Evolutionary conservation across 1,140 invertebrate species (phyloP), one percentile per base, ranked within the genome.

Genomic region (Onthophagus taurus): DNA sequence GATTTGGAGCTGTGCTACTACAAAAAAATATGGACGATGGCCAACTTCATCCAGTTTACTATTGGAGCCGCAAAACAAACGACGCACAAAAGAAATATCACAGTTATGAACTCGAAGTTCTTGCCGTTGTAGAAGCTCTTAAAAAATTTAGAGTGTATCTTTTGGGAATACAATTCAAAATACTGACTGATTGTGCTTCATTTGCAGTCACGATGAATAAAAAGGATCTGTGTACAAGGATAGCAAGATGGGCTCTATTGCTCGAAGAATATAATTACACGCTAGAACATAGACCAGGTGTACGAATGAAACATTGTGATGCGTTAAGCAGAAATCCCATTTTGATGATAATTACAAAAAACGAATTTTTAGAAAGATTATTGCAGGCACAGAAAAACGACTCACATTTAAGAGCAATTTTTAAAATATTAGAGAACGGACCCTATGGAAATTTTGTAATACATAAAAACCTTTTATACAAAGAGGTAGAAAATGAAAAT

Each of bases 31-130:
- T 12, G n/a, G 41, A 31, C 13, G 16, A 20, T 13, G n/a, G n/a
- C n/a, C 16, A 31, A 18, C 33, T 31, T 30, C 17, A 42, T 21
- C 26, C 41, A 4, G 20, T 42, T n/a, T 42, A 59, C 8, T 72
- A 68, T 53, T 66, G 64, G 42, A 66, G 66, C 33, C 52, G 63
- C 18, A 53, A 54, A 29, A 61, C 71, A 7, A 54, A 50, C n/a
- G 49, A 52, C 6, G 12, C 14, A 30, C 29, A 42, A 42, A 12
- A 3, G 2, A 42, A 31, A 14, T 44, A 44, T 17, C 42, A 44
- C 21, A 24, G 19, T 18, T 44, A 14, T 17, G 42, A 45, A 39
- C 20, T 37, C 8, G 36, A 45, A 31, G 14, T 9, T 12, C 17
- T 45, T 5, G 34, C 44, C 2, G 31, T 45, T 5, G 23, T 45